Evolutionary conservation across 2,888 invertebrate species (phyloP), one percentile per base, ranked within the genome.

Genomic region (Aphidius colemani): DNA sequence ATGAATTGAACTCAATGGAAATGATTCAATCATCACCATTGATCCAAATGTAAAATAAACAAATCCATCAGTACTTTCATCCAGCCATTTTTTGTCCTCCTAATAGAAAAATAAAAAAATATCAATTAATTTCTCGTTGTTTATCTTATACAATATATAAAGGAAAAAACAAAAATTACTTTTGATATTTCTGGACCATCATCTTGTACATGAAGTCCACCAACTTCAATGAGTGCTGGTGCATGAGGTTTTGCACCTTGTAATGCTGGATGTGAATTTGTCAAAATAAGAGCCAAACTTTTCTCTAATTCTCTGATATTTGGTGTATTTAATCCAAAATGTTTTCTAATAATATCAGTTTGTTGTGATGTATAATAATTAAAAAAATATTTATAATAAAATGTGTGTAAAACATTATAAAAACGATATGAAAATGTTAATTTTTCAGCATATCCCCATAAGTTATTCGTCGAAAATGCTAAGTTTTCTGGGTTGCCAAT

Each of bases 141-240:
- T 46, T 46, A n/a, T 48, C 7, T 48, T 48, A 4, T 8, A 4
- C 0, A 43, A 59, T 48, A 49, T 48, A 7, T 48, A n/a, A 7
- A 9, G 39, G 46, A 6, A 11, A 11, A 46, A 44, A n/a, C 7
- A 44, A 30, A 44, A 60, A 46, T 72, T 71, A 79, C 80, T 6
- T 51, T 53, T 0, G 71, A 49, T 46, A 78, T 51, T 53, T 71
- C 69, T 1, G 70, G 11, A 1, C 65, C 72, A 6, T 76, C 76
- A 1, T 80, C 76, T 1, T 69, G 69, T 7, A 87, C 82, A 66
- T 88, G 88, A 61, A 87, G 76, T 44, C 88, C 88, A 8, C 85
- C 87, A 7, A 87, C 84, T 56, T 86, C 83, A 7, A 87, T 76
- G 67, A 86, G 78, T 5, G 81, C 82, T 1, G 84, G 80, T 2